These are phyloP conservation scores for Drosophila flavopinicola DNA, from an alignment of 2,888 invertebrate species.

Conservation along the genomic window DNA sequence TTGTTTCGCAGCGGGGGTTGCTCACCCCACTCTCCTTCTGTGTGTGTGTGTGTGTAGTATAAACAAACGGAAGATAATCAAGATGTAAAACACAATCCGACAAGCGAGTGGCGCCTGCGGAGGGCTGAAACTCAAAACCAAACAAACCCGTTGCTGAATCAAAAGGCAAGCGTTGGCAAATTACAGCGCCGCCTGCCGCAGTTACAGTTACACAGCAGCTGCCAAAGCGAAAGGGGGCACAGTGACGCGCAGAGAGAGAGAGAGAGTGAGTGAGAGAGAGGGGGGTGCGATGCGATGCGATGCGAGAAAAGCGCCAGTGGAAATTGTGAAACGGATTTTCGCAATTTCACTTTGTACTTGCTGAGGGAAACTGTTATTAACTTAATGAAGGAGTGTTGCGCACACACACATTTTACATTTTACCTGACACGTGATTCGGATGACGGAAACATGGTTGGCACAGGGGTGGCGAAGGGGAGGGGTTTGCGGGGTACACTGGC, in stretches of 20 bases:
- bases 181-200: constrained; percentile 53
- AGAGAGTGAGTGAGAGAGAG: background rate
- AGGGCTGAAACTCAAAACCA: constrained; percentile 77
- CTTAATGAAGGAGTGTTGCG: constrained; percentile 78
- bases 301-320: constrained; percentile 22
- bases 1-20: constrained; percentile 45
- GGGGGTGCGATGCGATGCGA: constrained; percentile 5
- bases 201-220: constrained; percentile 44
- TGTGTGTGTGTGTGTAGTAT: constrained; percentile 45
- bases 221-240: background rate
- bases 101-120: constrained; percentile 35
- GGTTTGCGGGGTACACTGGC: too few relatives aligned
- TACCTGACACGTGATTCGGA: constrained; percentile 76
- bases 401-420: constrained; percentile 43
- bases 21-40: constrained; percentile 1
- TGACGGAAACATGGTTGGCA: constrained; percentile 18
- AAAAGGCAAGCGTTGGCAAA: constrained; percentile 68
- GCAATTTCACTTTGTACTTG: constrained; percentile 78
- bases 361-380: constrained; percentile 73
- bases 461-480: too few relatives aligned
- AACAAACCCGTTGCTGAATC: constrained; percentile 68
- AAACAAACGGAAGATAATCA: constrained; percentile 82
- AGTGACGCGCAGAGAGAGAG: too few relatives aligned
- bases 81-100: constrained; percentile 78
- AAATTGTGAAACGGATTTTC: constrained; percentile 72